Conservation (phyloP, 2,797 vertebrate genomes). For the Sitta carolinensis region DNA sequence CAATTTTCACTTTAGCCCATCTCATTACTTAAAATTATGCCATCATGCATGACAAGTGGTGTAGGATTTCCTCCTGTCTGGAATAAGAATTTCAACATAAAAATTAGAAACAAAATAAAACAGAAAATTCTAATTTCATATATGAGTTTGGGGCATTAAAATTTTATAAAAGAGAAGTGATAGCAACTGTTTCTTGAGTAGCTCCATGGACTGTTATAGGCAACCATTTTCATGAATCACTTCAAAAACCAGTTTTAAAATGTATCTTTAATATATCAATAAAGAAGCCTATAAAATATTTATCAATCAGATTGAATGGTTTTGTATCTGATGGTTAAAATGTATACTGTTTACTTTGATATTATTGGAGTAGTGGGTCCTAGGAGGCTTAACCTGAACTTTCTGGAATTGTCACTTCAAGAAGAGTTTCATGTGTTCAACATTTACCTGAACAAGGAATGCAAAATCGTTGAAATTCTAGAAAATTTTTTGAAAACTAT, state of each 20-base stretch:
- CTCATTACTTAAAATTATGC: not conserved
- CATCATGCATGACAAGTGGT: not conserved
- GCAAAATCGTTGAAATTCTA: not conserved
- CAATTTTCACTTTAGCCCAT: not conserved
- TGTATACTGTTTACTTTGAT: not conserved
- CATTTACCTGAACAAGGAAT: not conserved
- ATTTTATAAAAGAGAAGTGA: not conserved
- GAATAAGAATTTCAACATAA: not conserved
- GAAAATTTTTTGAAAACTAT: not conserved
- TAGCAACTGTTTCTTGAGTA: not conserved
- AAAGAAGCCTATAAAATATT: not conserved
- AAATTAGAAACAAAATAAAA: not conserved
- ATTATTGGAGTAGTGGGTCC: not conserved
- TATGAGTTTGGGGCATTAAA: not conserved
- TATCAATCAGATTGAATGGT: not conserved
- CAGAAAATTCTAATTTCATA: not conserved
- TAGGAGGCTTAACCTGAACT: not conserved
- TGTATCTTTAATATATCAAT: not conserved
- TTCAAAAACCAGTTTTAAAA: not conserved
- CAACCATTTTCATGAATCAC: not conserved
- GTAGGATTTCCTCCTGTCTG: not conserved
- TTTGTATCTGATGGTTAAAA: not conserved
- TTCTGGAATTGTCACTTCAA: not conserved
- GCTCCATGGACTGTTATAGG: not conserved
- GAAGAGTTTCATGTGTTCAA: not conserved